These are phyloP conservation scores for Hemibagrus guttatus DNA, from an alignment of 2,797 vertebrate genomes.

Conservation along the genomic window DNA sequence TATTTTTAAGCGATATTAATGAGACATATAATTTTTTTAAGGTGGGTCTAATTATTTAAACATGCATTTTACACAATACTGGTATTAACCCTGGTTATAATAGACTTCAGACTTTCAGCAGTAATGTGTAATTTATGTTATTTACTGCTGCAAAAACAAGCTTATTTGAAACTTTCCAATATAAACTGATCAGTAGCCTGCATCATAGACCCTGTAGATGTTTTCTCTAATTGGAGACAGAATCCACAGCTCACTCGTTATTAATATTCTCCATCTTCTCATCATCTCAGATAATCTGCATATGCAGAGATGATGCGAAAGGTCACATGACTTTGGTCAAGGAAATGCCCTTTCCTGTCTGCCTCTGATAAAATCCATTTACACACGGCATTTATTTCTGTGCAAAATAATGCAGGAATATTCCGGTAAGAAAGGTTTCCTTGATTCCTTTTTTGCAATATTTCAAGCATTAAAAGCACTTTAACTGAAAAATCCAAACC, in stretches of 20 bases:
- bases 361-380: background rate
- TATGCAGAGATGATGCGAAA: background rate
- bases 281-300: background rate
- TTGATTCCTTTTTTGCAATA: background rate
- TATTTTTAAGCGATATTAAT: background rate
- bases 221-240: background rate
- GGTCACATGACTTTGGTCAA: background rate
- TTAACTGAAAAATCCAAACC: background rate
- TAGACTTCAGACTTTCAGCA: background rate
- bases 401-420: background rate
- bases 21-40: background rate
- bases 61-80: background rate
- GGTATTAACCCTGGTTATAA: background rate
- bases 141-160: background rate
- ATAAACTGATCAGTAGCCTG: background rate
- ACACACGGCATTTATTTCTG: background rate
- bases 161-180: background rate
- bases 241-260: background rate
- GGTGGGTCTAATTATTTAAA: background rate
- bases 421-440: background rate
- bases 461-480: background rate
- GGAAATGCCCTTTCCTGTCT: background rate
- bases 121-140: background rate
- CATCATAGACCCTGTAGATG: too few relatives aligned
- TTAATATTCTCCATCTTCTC: background rate